These are phyloP conservation scores for Mycalesis mineus DNA, from an alignment of 2,888 invertebrate genomes.

Conservation along the genomic window DNA sequence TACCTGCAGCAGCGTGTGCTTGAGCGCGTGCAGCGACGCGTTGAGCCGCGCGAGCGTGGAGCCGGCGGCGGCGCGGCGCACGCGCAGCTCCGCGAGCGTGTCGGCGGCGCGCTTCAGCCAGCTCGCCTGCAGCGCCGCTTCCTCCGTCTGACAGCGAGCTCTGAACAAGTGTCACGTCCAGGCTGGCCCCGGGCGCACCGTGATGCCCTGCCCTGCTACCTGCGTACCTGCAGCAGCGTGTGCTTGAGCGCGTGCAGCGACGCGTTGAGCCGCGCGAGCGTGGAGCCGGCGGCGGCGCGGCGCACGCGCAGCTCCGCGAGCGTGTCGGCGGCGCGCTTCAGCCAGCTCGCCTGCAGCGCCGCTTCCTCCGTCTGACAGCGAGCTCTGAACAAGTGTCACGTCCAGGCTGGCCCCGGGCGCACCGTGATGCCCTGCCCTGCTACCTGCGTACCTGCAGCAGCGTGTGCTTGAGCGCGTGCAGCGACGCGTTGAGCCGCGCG, in stretches of 20 bases:
- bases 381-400: slow-evolving; percentile 88
- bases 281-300: slow-evolving; percentile 88
- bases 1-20: slow-evolving; percentile 91
- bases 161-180: too few relatives aligned
- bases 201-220: too few relatives aligned
- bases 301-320: slow-evolving; percentile 87
- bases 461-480: slow-evolving; percentile 89
- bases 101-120: slow-evolving; percentile 88
- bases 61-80: slow-evolving; percentile 87
- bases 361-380: slow-evolving; percentile 91
- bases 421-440: too few relatives aligned
- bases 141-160: slow-evolving; percentile 89
- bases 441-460: slow-evolving; percentile 91
- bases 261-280: too few relatives aligned
- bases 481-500: slow-evolving; percentile 87
- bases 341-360: slow-evolving; percentile 86
- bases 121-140: slow-evolving; percentile 88
- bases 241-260: slow-evolving; percentile 90
- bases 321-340: slow-evolving; percentile 87
- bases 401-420: too few relatives aligned
- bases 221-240: slow-evolving; percentile 89
- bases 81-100: slow-evolving; percentile 87
- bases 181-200: too few relatives aligned
- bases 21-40: slow-evolving; percentile 85
- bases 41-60: too few relatives aligned